Base-by-base conservation (phyloP, 2,797 vertebrate species). In the Chaenodraco wilsoni region DNA sequence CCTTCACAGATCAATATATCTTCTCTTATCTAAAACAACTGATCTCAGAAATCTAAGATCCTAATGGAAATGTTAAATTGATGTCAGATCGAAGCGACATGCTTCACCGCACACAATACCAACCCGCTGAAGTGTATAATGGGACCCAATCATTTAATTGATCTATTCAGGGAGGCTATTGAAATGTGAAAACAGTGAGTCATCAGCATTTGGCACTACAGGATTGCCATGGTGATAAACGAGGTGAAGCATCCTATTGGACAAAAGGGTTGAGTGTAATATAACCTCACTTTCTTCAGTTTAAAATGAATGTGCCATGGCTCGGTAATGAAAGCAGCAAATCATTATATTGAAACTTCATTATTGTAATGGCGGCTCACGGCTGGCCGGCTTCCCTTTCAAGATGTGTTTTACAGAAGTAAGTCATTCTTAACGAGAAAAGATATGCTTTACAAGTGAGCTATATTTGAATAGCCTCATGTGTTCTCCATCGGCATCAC, bases 331-430 rank as follows among this genome's bases (percentile, higher is more conserved):
- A 73, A 73, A 81, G 61, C 54, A 59, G 65, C 50, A 56, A 23
- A 74, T 79, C 83, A 79, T 83, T 69, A 75, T 31, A 27, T 13
- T 31, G 69, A 80, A 72, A 68, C 27, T 63, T 76, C 16, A 27
- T 74, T 17, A 3, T 46, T 37, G 69, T 81, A 80, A 82, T 77
- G 64, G 64, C 81, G 43, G 2, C 65, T 55, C 19, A 16, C 4
- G 17, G 14, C 45, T 52, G 27, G 27, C 19, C 0, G 1, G 11
- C 1, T 45, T 48, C 57, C 40, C 49, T 68, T 65, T 73, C 15
- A 60, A 48, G 78, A 55, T 56, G 19, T 73, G 37, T 54, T 74
- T 27, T 27, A 19, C 21, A 43, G 70, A 48, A 65, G 13, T 16
- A 7, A 57, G 23, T 21, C 0, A 11, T 57, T 72, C 65, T 59